Percentiles rank a stretch among this genome's conserved stretches.
phyloP scores from a whole-genome alignment of 2,888 invertebrate genomes.

The Cantharis lateralis region DNA sequence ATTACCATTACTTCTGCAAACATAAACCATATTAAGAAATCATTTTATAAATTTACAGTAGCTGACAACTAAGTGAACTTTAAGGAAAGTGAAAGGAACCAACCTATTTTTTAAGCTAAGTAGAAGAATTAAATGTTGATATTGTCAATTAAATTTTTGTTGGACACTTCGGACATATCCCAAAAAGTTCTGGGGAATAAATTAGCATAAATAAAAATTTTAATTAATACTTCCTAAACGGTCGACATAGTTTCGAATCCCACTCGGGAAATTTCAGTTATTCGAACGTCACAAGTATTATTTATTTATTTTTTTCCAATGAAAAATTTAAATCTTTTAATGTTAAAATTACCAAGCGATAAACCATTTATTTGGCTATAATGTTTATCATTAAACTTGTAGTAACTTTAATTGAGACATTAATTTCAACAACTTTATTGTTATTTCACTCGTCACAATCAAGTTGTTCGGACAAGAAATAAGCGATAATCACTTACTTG shows the following conservation, averaged over 20 bases:
- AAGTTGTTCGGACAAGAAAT: not conserved
- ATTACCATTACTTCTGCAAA: not conserved
- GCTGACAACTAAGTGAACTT: conserved; percentile 7
- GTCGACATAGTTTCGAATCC: not conserved
- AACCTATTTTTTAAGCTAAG: conserved; percentile 10
- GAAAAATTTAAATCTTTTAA: not conserved
- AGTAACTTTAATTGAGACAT: not conserved
- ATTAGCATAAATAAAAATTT: not conserved
- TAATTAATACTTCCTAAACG: not conserved
- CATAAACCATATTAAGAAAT: not conserved
- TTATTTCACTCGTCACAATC: not conserved
- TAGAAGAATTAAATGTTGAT: not conserved
- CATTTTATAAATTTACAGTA: conserved; percentile 7
- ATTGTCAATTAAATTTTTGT: not conserved
- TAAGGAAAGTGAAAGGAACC: conserved; percentile 18
- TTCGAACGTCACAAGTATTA: not conserved
- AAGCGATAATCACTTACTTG: not conserved
- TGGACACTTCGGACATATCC: not conserved
- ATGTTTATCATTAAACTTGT: not conserved
- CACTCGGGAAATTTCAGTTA: not conserved
- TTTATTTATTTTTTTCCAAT: not conserved
- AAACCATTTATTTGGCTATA: not conserved
- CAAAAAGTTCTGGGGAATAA: not conserved
- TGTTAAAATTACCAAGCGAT: not conserved
- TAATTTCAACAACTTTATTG: not conserved